A percentile compares a stretch with the other conserved stretches of the same genome.
Evolutionary conservation across 2,113 vertebrate species (phyloP).

Genomic region (Istiophorus platypterus): DNA sequence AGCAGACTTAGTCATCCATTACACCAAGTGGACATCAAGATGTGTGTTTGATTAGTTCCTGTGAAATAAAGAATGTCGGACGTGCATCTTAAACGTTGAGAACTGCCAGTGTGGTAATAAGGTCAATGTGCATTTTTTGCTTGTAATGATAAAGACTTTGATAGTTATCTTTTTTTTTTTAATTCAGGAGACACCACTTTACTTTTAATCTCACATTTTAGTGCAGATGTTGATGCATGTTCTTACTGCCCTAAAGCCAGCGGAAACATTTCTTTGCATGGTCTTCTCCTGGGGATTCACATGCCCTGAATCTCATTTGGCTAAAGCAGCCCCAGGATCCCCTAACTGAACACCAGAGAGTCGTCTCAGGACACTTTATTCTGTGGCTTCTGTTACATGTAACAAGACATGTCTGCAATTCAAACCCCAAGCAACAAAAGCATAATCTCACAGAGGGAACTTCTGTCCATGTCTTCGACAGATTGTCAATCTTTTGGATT

Average conservation of each 20-base stretch:
- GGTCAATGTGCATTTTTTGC: not conserved
- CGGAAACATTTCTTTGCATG: slow-evolving; percentile 18
- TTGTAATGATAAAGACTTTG: not conserved
- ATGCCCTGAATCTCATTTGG: slow-evolving; percentile 26
- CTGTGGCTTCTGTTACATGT: not conserved
- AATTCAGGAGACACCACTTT: not conserved
- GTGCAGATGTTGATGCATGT: not conserved
- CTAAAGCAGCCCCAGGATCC: slow-evolving; percentile 5
- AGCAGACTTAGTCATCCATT: not conserved
- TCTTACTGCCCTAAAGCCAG: slow-evolving; percentile 1
- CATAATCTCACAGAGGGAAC: not conserved
- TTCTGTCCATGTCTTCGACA: not conserved
- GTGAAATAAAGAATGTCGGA: not conserved
- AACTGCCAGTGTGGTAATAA: not conserved
- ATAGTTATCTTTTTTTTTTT: not conserved
- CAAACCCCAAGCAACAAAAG: not conserved
- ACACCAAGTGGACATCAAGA: not conserved
- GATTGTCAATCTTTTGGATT: not conserved
- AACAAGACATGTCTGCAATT: not conserved
- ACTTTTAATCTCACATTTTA: not conserved
- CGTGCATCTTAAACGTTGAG: not conserved
- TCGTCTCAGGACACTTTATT: slow-evolving; percentile 12
- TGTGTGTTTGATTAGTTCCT: not conserved
- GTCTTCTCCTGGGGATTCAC: not conserved
- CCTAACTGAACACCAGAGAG: slow-evolving; percentile 5